A percentile compares a stretch with the other conserved stretches of the same genome.
These are phyloP conservation scores for Tribolium madens DNA, from an alignment of 1,140 invertebrate species.

Conservation along the genomic window DNA sequence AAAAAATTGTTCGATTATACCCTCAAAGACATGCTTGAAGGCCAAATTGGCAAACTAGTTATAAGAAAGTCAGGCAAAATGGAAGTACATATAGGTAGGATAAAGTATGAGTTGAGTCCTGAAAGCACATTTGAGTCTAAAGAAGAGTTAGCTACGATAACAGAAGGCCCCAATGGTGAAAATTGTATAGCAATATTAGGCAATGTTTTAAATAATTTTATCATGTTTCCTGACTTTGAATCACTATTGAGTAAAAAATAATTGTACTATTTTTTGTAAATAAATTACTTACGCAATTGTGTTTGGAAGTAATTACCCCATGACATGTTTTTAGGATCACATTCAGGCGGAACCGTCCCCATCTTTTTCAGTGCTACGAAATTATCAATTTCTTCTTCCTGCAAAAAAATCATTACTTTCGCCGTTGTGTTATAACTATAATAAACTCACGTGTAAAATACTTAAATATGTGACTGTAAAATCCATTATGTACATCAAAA, in stretches of 20 bases:
- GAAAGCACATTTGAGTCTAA: conserved; percentile 15
- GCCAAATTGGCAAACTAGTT: conserved; percentile 58
- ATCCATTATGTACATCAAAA: conserved; percentile 19
- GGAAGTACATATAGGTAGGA: conserved; percentile 54
- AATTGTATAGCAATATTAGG: conserved; percentile 29
- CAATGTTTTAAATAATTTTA: conserved; percentile 17
- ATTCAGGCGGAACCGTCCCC: conserved; percentile 44
- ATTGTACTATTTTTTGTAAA: conserved; percentile 11
- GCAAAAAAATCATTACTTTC: not conserved
- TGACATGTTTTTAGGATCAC: conserved; percentile 44
- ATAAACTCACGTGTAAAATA: conserved; percentile 19
- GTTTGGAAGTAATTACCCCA: conserved; percentile 31
- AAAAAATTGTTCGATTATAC: conserved; percentile 55
- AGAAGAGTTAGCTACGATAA: conserved; percentile 25
- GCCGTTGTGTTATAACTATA: not conserved
- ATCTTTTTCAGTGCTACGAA: conserved; percentile 18
- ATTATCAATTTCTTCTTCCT: conserved; percentile 35
- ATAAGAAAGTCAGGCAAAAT: conserved; percentile 57
- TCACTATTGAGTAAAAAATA: conserved; percentile 13
- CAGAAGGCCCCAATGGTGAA: conserved; percentile 3
- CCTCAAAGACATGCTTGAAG: conserved; percentile 55
- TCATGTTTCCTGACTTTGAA: conserved; percentile 27
- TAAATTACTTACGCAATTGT: conserved; percentile 28
- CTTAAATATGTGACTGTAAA: conserved; percentile 6
- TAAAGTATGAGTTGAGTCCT: conserved; percentile 53